Evolutionary conservation across 2,888 invertebrate genomes (phyloP).

Genomic region (Scaptomyza flava): DNA sequence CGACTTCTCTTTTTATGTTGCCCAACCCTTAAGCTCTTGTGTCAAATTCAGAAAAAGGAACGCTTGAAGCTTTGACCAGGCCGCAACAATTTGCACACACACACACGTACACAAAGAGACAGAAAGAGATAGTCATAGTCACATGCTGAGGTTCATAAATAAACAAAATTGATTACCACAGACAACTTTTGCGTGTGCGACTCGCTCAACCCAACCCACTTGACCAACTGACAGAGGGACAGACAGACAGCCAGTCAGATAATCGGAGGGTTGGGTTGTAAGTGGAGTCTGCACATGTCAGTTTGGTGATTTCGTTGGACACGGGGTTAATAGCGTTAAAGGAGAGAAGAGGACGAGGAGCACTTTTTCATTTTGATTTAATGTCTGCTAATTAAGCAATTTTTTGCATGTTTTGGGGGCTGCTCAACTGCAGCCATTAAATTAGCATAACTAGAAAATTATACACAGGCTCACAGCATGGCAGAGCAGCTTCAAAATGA

Average conservation of each 20-base stretch:
- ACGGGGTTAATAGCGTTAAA: constrained; percentile 2
- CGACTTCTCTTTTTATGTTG: neutral
- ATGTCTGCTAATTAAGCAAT: constrained; percentile 78
- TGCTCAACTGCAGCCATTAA: constrained; percentile 70
- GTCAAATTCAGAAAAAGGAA: constrained; percentile 61
- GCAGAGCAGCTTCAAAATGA: constrained; percentile 39
- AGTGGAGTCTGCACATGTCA: constrained; percentile 72
- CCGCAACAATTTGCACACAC: neutral
- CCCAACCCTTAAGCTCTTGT: constrained; percentile 47
- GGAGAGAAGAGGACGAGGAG: neutral
- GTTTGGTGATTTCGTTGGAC: constrained; percentile 39
- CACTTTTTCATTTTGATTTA: constrained; percentile 76
- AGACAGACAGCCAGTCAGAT: neutral
- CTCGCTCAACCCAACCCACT: constrained; percentile 41
- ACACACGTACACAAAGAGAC: constrained; percentile 5
- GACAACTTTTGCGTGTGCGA: constrained; percentile 72
- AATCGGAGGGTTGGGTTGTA: constrained; percentile 1
- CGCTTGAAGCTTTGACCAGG: constrained; percentile 26
- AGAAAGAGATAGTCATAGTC: constrained; percentile 9
- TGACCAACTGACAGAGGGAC: constrained; percentile 16
- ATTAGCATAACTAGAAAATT: constrained; percentile 79
- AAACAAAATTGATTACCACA: constrained; percentile 78
- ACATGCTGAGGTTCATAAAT: constrained; percentile 68
- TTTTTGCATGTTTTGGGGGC: constrained; percentile 56
- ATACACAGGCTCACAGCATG: constrained; percentile 52